Percentiles rank a stretch among this genome's conserved stretches.
Evolutionary conservation across 2,113 vertebrate genomes (phyloP).

Genomic region (Australoheros scitulus): DNA sequence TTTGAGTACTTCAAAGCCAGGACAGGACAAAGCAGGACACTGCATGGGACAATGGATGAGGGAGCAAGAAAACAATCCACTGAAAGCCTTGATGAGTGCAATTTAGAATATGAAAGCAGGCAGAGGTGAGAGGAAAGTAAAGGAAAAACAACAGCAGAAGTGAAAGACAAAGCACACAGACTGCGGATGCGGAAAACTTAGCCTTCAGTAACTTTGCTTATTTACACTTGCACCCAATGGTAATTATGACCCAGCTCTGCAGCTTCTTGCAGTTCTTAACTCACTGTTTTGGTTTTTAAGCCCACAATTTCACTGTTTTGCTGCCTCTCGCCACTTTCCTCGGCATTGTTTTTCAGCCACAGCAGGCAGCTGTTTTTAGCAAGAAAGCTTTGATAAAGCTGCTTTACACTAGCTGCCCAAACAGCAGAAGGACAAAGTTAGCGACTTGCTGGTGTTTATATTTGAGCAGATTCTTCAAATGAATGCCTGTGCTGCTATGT

Average conservation of each 20-base stretch:
- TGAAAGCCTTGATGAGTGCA: neutral
- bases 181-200: neutral
- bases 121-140: neutral
- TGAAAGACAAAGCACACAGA: neutral
- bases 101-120: neutral
- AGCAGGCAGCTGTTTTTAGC: constrained; percentile 5
- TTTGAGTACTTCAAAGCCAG: constrained; percentile 59
- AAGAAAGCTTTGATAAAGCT: neutral
- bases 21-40: constrained; percentile 53
- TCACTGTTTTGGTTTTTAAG: constrained; percentile 5
- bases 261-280: neutral
- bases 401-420: constrained; percentile 2
- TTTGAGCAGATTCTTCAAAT: neutral
- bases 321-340: neutral
- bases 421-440: constrained; percentile 10
- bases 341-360: neutral
- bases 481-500: neutral
- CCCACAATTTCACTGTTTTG: constrained; percentile 1
- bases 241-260: neutral
- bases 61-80: constrained; percentile 14
- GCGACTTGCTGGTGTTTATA: neutral
- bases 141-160: neutral
- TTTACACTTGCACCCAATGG: neutral
- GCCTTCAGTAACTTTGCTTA: neutral
- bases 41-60: constrained; percentile 27